Percentiles rank a stretch among this genome's conserved stretches.
Evolutionary conservation across 2,797 vertebrate genomes (phyloP).

Genomic region (Onychomys arenicola): DNA sequence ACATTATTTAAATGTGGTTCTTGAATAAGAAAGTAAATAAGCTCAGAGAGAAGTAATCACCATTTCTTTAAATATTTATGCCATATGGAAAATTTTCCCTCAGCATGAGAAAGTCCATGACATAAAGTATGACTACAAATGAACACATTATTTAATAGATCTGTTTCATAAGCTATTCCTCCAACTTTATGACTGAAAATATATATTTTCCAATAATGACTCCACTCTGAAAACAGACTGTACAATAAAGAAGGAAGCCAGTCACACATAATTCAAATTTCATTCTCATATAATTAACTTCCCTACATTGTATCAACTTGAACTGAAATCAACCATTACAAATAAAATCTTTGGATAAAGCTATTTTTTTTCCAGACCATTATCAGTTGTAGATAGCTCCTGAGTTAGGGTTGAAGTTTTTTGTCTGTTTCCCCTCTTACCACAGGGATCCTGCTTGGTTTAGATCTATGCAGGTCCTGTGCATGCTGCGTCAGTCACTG

Average conservation of each 20-base stretch:
- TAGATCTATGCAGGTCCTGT: neutral
- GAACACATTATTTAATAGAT: constrained; percentile 17
- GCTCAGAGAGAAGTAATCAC: neutral
- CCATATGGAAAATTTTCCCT: neutral
- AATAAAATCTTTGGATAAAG: neutral
- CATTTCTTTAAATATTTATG: neutral
- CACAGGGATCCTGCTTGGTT: neutral
- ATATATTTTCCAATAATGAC: constrained; percentile 29
- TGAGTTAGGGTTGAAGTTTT: neutral
- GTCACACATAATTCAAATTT: constrained; percentile 40
- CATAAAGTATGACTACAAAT: neutral
- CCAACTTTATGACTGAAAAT: constrained; percentile 21
- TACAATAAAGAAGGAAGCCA: neutral
- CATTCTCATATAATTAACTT: constrained; percentile 33
- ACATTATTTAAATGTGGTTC: neutral
- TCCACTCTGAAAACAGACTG: neutral
- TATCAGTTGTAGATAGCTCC: neutral
- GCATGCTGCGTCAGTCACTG: neutral
- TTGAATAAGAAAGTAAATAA: neutral
- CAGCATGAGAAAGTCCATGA: neutral
- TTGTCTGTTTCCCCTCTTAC: too few species aligned
- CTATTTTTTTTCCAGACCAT: neutral
- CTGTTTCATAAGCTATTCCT: neutral
- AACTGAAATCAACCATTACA: neutral
- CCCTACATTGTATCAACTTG: neutral